Evolutionary conservation across 2,113 vertebrate species (phyloP), one percentile per base, ranked within the genome.

Genomic region (Carollia perspicillata): DNA sequence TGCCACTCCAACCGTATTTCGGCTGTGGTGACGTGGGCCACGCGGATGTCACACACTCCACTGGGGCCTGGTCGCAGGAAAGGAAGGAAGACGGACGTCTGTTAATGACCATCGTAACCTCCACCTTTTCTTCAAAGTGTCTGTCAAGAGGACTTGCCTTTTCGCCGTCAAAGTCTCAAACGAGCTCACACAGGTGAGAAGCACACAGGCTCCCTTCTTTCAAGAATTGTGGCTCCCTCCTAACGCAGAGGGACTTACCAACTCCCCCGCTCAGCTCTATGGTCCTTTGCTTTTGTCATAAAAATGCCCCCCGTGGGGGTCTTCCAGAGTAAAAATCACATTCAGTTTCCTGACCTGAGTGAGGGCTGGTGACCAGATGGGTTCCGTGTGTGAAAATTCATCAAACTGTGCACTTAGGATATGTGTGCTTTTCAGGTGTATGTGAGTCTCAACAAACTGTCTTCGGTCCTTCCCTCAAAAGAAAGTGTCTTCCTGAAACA

Each of bases 1-100:
- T 63, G 16, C 98, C 98, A 98, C 22, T 40, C 20, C 77, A 98
- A 18, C 20, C 5, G 3, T 72, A 98, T 96, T 4, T 75, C 72
- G 0, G 84, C 97, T 26, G 94, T 87, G 75, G 26, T 96, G 37
- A 97, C 47, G 0, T 3, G 0, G 53, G 85, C 37, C 37, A 96
- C 90, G 0, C 0, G 37, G 93, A 98, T 92, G 72, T 86, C 35
- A 49, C 26, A 63, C 44, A 98, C 96, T 0, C 44, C 60, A 40
- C 93, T 96, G 35, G 9, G 6, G 9, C 63, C 98, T 98, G 68
- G 26, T 42, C 28, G 35, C 63, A 95, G 58, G 58, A 33, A 69
- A 86, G 51, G 17, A 51, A 71, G 58, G 0, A 65, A 30, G 72
- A 80, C 30, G 5, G 20, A 40, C 42, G 10, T 40, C 65, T 53